phyloP scores from a whole-genome alignment of 2,888 invertebrate genomes.

The Cheilosia vernalis region DNA sequence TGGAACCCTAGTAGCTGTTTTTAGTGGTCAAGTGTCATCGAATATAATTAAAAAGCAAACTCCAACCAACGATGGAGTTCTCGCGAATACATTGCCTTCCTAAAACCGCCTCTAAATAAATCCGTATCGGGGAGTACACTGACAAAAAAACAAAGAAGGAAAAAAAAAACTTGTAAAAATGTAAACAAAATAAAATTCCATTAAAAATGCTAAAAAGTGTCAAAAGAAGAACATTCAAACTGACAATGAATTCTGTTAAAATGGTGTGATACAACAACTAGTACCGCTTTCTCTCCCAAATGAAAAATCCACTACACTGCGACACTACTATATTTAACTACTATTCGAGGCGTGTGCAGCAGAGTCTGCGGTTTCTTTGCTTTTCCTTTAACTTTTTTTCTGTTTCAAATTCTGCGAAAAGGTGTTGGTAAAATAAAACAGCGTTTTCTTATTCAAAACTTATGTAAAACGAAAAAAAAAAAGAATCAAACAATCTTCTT shows the following conservation, averaged over 20 bases:
- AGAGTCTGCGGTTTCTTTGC: slow-evolving; percentile 1
- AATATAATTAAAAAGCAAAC: not conserved
- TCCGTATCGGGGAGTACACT: not conserved
- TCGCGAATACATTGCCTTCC: slow-evolving; percentile 24
- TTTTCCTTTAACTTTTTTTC: slow-evolving; percentile 5
- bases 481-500: slow-evolving; percentile 44
- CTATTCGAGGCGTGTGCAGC: not conserved
- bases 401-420: slow-evolving; percentile 1
- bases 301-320: slow-evolving; percentile 23
- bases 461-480: slow-evolving; percentile 20
- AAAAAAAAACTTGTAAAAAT: slow-evolving; percentile 38
- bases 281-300: slow-evolving; percentile 39
- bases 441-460: not conserved
- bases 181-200: slow-evolving; percentile 4
- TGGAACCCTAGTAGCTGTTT: slow-evolving; percentile 42
- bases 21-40: not conserved
- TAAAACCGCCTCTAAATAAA: slow-evolving; percentile 41
- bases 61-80: slow-evolving; percentile 36
- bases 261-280: slow-evolving; percentile 55
- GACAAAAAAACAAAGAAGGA: not conserved
- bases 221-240: slow-evolving; percentile 64
- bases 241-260: slow-evolving; percentile 18
- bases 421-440: not conserved
- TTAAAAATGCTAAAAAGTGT: slow-evolving; percentile 63
- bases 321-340: not conserved